These are phyloP conservation scores for Pangasianodon gigas DNA, from an alignment of 2,113 vertebrate genomes.

Conservation along the genomic window DNA sequence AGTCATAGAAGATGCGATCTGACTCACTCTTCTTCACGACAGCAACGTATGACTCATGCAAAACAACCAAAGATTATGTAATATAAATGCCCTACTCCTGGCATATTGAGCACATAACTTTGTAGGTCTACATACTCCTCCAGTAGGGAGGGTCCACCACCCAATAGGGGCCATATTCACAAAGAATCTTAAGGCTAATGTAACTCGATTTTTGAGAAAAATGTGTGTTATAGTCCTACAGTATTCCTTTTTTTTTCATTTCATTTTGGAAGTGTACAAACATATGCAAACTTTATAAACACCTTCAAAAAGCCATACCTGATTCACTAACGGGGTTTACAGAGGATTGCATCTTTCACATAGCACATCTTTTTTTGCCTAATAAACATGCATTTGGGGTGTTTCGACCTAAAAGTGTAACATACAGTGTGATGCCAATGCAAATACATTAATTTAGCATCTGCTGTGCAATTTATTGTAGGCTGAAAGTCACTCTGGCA, in stretches of 20 bases:
- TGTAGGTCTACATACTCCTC: not conserved
- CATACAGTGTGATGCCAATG: too few species aligned
- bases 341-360: not conserved
- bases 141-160: not conserved
- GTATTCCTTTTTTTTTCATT: not conserved
- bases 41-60: not conserved
- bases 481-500: not conserved
- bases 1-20: conserved; percentile 21
- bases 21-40: not conserved
- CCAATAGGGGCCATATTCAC: not conserved
- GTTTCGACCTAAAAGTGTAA: not conserved
- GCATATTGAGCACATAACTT: not conserved
- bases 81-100: not conserved
- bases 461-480: not conserved
- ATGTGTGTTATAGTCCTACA: not conserved
- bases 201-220: not conserved
- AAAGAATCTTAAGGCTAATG: not conserved
- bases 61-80: conserved; percentile 10
- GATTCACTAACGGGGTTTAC: not conserved
- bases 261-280: not conserved
- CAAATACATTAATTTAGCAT: not conserved
- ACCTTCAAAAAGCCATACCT: not conserved
- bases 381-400: not conserved
- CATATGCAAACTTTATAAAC: not conserved
- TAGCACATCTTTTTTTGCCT: not conserved